Conservation (phyloP, 53 echinoderm and acorn worm species). For the Luidia sarsii region DNA sequence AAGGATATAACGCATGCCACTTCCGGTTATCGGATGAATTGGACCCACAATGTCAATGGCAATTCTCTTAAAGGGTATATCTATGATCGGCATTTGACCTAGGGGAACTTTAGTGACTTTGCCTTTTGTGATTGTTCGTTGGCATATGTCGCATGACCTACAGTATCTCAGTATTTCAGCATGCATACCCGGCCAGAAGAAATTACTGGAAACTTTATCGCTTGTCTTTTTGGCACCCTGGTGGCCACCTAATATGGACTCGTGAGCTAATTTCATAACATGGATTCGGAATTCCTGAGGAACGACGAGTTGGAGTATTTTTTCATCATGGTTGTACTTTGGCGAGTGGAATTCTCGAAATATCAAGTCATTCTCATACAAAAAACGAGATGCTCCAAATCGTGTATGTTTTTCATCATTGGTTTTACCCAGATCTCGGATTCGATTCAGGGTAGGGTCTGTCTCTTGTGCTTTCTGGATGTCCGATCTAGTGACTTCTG, state of each 20-base stretch:
- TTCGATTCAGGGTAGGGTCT: constrained; percentile 37
- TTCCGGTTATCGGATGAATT: constrained; percentile 45
- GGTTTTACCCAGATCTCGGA: constrained; percentile 7
- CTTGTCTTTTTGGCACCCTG: constrained; percentile 48
- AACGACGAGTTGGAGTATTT: constrained; percentile 43
- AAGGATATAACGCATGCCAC: constrained; percentile 42
- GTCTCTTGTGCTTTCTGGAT: constrained; percentile 31
- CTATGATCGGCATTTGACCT: constrained; percentile 60
- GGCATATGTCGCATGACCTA: constrained; percentile 58
- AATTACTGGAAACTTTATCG: constrained; percentile 33
- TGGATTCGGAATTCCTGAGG: constrained; percentile 30
- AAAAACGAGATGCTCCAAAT: constrained; percentile 9
- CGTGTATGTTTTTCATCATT: background rate
- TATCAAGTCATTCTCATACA: constrained; percentile 6
- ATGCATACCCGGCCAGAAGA: constrained; percentile 59
- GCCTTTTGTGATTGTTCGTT: constrained; percentile 56
- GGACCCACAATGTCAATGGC: constrained; percentile 62
- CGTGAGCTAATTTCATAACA: constrained; percentile 59
- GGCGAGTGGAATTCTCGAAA: constrained; percentile 38
- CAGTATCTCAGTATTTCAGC: constrained; percentile 36
- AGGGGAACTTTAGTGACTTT: constrained; percentile 50
- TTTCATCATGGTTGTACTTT: constrained; percentile 11
- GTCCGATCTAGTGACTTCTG: constrained; percentile 12
- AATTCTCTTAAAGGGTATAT: constrained; percentile 50
- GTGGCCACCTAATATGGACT: constrained; percentile 46